Base-by-base conservation (phyloP, 2,888 invertebrate genomes). In the Chaitophorus viminalis region DNA sequence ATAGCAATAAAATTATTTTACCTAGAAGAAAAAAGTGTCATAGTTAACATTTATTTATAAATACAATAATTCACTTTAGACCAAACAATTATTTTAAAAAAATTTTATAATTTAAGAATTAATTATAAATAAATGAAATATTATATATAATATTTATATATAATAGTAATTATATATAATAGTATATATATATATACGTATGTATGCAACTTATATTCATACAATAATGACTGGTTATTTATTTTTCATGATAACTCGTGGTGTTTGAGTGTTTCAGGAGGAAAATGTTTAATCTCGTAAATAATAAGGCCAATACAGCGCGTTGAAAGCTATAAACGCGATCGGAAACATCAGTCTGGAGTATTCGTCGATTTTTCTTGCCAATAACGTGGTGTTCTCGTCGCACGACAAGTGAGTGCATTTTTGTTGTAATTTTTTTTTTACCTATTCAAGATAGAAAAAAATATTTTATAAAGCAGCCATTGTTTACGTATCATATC, bases 271-370 rank as follows among this genome's bases (percentile, higher is more conserved):
- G 17, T 65, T n/a, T 29, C 9, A 11, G 31, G 70, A n/a, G 70
- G 31, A 70, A 9, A 29, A 17, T 29, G 9, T 82, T 87, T 74
- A 87, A 74, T 87, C 74, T 33, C 76, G 78, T 54, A 91, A 89
- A 88, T 92, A 92, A 90, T 92, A 92, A 14, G 91, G 91, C 92
- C 92, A 92, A 90, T 92, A 92, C 89, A 91, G 90, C 74, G 91
- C 90, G 90, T 92, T 92, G 90, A 92, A 92, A 74, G 92, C 89
- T 75, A 91, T 91, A 89, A 92, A 92, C 25, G 91, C 90, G 52
- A 92, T 88, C 6, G 92, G 92, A 89, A 92, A 92, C 78, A 90
- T 90, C 78, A 92, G 90, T 84, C 92, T 90, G 87, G 92, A 92
- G 83, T 91, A 90, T 89, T 92, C 92, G 90, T 92, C 92, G 81